Conservation (phyloP, 2,113 vertebrate genomes). For the Rhinoderma darwinii region DNA sequence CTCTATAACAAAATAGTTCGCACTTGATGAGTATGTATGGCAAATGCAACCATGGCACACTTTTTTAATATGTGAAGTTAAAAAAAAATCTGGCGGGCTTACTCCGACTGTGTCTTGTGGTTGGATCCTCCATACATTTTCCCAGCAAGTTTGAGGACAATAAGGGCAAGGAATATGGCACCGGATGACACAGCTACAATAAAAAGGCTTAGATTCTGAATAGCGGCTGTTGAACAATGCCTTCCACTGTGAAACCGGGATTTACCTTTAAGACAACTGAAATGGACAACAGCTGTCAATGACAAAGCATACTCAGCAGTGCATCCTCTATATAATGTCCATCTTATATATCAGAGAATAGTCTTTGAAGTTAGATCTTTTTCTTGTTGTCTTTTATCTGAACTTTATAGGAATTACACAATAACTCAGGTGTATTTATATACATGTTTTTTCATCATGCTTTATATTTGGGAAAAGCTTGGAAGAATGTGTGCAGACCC, state of each 20-base stretch:
- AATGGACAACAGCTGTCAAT: slow-evolving; percentile 55
- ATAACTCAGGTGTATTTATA: too few relatives aligned
- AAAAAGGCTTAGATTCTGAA: slow-evolving; percentile 72
- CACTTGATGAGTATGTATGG: slow-evolving; percentile 61
- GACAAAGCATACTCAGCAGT: not conserved
- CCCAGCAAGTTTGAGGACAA: slow-evolving; percentile 75
- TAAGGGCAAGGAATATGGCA: slow-evolving; percentile 76
- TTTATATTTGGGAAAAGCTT: too few relatives aligned
- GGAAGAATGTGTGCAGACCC: too few relatives aligned
- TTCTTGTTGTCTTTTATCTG: too few relatives aligned
- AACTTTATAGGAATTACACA: too few relatives aligned
- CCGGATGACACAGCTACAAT: slow-evolving; percentile 73
- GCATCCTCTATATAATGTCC: not conserved
- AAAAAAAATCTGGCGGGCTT: slow-evolving; percentile 67
- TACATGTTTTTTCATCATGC: too few relatives aligned
- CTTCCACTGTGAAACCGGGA: slow-evolving; percentile 78
- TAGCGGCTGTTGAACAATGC: slow-evolving; percentile 76
- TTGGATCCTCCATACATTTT: slow-evolving; percentile 82
- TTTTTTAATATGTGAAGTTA: slow-evolving; percentile 52
- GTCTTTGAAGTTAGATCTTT: not conserved
- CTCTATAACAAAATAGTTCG: slow-evolving; percentile 77
- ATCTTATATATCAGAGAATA: not conserved
- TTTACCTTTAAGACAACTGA: slow-evolving; percentile 79
- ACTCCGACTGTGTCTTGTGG: slow-evolving; percentile 79
- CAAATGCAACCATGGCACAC: slow-evolving; percentile 60